Evolutionary conservation across 2,888 invertebrate species (phyloP).

Genomic region (Latrodectus hesperus): DNA sequence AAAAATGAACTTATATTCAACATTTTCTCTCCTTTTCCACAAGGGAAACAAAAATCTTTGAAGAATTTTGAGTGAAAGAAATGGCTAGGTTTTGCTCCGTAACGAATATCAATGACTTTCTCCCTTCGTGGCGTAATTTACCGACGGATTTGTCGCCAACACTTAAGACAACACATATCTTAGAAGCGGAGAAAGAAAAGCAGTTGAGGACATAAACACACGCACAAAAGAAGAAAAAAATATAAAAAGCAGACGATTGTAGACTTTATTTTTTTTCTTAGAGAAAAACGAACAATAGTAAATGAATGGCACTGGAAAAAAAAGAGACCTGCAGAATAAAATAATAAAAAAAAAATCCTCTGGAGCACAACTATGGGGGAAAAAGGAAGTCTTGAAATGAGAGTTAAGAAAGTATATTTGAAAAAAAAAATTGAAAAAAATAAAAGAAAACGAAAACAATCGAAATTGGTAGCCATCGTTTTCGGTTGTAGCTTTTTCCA

Average conservation of each 20-base stretch:
- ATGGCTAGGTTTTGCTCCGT: no score
- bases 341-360: constrained; percentile 4
- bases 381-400: constrained; percentile 18
- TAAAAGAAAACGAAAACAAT: constrained; percentile 27
- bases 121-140: not conserved
- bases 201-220: not conserved
- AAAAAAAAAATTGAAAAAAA: constrained; percentile 22
- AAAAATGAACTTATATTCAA: no score
- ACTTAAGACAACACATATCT: not conserved
- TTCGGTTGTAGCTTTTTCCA: constrained; percentile 27
- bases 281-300: constrained; percentile 33
- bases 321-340: constrained; percentile 10
- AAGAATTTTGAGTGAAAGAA: no score
- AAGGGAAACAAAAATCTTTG: no score
- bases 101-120: not conserved
- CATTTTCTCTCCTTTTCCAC: no score
- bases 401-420: constrained; percentile 20
- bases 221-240: no score
- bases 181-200: not conserved
- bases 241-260: no score
- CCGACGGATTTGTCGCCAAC: not conserved
- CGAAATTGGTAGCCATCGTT: constrained; percentile 67
- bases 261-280: not conserved
- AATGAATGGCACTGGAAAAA: constrained; percentile 30
- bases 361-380: not conserved